phyloP scores from a whole-genome alignment of 2,797 vertebrate genomes.

The Garrulus glandarius region DNA sequence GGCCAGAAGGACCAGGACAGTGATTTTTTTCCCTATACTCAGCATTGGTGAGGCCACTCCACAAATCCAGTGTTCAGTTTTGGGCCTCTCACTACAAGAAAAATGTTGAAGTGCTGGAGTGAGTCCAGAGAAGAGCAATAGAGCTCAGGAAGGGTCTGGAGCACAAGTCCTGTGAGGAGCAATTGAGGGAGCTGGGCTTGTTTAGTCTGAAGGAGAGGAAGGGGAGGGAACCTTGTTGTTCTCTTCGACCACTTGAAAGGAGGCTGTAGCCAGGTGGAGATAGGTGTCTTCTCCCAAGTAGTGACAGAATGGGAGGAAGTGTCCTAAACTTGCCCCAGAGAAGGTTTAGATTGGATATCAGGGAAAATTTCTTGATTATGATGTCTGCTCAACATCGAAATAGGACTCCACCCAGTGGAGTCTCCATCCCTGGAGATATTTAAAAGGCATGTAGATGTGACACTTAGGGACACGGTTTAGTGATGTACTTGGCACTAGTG shows the following conservation, averaged over 20 bases:
- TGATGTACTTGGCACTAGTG: neutral
- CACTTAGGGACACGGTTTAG: neutral
- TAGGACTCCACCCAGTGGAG: neutral
- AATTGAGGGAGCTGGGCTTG: neutral
- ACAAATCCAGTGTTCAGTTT: neutral
- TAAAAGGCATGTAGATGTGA: neutral
- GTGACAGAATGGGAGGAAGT: neutral
- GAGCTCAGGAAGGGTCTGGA: neutral
- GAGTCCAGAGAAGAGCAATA: neutral
- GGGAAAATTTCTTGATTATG: neutral
- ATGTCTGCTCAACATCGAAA: neutral
- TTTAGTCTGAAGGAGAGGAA: neutral
- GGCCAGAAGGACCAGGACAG: neutral
- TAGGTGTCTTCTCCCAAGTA: neutral
- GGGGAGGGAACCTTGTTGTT: neutral
- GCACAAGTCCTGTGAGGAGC: neutral
- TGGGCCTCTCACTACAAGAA: neutral
- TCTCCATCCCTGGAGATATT: neutral
- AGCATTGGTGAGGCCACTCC: rapidly evolving
- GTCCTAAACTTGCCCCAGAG: neutral
- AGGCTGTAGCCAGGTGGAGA: neutral
- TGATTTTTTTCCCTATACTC: neutral
- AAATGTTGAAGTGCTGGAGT: neutral
- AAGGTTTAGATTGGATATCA: neutral
- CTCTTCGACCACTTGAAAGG: rapidly evolving